A percentile compares a stretch with the other conserved stretches of the same genome.
These are phyloP conservation scores for Acrocephalus kingi DNA, from an alignment of 2,113 vertebrate genomes.

Conservation along the genomic window DNA sequence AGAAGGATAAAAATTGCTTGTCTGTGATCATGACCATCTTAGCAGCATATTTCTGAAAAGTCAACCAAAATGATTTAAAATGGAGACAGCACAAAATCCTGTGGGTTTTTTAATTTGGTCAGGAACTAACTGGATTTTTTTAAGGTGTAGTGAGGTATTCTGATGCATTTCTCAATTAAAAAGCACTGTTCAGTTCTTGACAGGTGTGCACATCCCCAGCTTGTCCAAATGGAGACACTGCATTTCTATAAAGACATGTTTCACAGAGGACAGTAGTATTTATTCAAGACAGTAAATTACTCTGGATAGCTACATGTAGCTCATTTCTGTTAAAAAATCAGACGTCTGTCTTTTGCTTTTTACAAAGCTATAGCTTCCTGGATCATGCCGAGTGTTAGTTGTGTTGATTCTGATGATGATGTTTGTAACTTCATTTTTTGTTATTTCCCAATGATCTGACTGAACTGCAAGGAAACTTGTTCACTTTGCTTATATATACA, in stretches of 20 bases:
- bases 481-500: neutral
- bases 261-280: neutral
- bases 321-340: neutral
- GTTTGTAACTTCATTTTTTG: neutral
- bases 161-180: neutral
- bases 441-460: neutral
- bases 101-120: neutral
- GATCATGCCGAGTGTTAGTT: neutral
- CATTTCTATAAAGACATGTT: neutral
- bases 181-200: neutral
- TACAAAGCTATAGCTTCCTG: neutral
- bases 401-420: neutral
- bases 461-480: neutral
- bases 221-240: neutral
- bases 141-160: neutral
- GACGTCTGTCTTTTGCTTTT: accelerated
- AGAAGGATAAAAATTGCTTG: neutral
- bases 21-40: neutral
- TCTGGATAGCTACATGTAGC: neutral
- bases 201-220: neutral
- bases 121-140: neutral
- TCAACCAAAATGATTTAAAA: neutral
- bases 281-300: neutral
- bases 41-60: neutral
- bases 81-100: neutral